Conservation (phyloP, 2,888 invertebrate species). For the Pachliopta kotzebuea region DNA sequence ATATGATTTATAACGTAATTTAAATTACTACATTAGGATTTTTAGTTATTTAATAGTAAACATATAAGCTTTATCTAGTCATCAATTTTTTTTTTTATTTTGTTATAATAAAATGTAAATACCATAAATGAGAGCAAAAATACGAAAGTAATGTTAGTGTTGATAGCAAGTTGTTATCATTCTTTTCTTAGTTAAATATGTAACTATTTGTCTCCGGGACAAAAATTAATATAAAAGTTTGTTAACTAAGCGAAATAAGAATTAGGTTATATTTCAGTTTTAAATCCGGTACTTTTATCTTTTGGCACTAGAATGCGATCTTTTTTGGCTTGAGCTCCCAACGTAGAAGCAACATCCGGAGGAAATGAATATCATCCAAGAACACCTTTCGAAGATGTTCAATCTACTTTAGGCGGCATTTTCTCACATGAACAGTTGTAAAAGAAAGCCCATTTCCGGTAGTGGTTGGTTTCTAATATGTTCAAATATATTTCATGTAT, state of each 20-base stretch:
- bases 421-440: background rate
- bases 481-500: background rate
- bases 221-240: background rate
- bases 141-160: background rate
- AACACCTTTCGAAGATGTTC: no score
- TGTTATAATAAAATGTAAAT: background rate
- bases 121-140: background rate
- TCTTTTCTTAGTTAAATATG: background rate
- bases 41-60: background rate
- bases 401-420: no score
- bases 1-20: background rate
- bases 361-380: no score
- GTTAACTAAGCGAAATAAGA: background rate
- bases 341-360: no score
- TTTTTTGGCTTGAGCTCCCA: no score
- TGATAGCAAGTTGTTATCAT: background rate
- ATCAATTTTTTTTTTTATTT: background rate
- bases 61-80: conserved; percentile 20
- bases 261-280: background rate
- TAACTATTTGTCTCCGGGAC: background rate
- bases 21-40: background rate
- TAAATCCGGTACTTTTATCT: no score
- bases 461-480: background rate
- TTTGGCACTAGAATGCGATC: no score
- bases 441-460: background rate